Evolutionary conservation across 2,113 vertebrate species (phyloP).

Genomic region (Psittacara wagleri): DNA sequence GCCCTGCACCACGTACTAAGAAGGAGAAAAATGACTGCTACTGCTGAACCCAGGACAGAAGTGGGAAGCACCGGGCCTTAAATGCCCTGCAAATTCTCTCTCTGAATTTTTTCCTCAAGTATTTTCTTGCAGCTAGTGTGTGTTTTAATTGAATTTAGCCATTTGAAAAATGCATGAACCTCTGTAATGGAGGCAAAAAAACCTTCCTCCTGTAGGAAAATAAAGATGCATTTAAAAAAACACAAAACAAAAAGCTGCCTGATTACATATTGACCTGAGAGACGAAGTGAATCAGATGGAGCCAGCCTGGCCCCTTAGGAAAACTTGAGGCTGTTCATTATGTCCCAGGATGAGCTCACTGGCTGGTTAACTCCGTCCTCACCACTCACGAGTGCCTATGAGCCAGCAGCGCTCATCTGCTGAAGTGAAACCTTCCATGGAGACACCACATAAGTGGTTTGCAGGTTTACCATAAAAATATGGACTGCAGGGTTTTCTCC

Average conservation of each 20-base stretch:
- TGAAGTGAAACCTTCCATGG: fast-evolving
- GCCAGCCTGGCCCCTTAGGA: constrained; percentile 50
- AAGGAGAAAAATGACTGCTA: no score
- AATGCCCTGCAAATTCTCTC: not conserved
- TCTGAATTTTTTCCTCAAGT: not conserved
- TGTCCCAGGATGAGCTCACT: constrained; percentile 22
- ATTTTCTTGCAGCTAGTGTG: not conserved
- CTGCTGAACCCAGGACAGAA: no score
- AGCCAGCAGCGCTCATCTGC: not conserved
- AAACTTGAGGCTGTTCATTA: constrained; percentile 22
- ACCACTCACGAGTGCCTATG: not conserved
- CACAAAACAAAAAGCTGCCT: not conserved
- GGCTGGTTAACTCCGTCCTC: constrained; percentile 30
- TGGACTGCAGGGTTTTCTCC: fast-evolving
- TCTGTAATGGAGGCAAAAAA: not conserved
- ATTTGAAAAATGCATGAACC: constrained; percentile 3
- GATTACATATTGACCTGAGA: constrained; percentile 54
- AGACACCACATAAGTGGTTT: fast-evolving
- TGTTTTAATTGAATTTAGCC: constrained; percentile 16
- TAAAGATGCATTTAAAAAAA: not conserved
- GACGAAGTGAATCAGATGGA: constrained; percentile 29
- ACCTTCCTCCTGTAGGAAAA: not conserved
- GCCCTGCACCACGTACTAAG: no score
- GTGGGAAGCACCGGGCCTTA: not conserved
- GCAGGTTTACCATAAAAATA: not conserved